Evolutionary conservation across 2,888 invertebrate genomes (phyloP), one percentile per base, ranked within the genome.

Genomic region (Catotricha subobsoleta): DNA sequence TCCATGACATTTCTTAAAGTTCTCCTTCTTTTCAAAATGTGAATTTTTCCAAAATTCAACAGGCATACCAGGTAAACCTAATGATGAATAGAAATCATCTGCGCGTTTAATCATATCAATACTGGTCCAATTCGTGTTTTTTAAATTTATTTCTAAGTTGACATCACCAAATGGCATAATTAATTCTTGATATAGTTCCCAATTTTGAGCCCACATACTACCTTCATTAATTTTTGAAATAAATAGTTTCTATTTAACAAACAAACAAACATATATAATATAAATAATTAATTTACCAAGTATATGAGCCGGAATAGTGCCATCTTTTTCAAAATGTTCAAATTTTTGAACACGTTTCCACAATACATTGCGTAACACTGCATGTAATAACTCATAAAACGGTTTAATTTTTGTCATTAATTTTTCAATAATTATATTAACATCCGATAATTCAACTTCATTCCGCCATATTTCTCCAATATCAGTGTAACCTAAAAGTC

Each of bases 171-270:
- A 49, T 3, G 77, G 69, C 9, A 67, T 54, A 16, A 80, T 67
- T 1, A 75, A 51, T 45, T 72, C 66, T 1, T 67, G 53, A 9
- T 79, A 53, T 0, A 69, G 54, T 21, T 67, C 67, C 81, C 81
- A 82, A 42, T 72, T 69, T 52, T 80, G 77, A 0, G 73, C 68
- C 80, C 80, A 81, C 57, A 80, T 68, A 51, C 71, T 71, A 13
- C 75, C 75, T 73, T 49, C 19, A 53, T 48, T 27, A 9, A 28
- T 30, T 15, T 19, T n/a, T 15, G 3, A 15, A n/a, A 33, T 16
- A 5, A 12, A 33, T 16, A 33, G 33, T 33, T 9, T 20, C 6
- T 27, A 20, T 35, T 23, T 5, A 33, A 34, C 10, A 25, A 13
- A 13, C 20, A 20, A 29, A 3, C 7, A 27, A 27, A 27, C 8